phyloP scores from a whole-genome alignment of 1,140 invertebrate species.

The Cataglyphis hispanica region DNA sequence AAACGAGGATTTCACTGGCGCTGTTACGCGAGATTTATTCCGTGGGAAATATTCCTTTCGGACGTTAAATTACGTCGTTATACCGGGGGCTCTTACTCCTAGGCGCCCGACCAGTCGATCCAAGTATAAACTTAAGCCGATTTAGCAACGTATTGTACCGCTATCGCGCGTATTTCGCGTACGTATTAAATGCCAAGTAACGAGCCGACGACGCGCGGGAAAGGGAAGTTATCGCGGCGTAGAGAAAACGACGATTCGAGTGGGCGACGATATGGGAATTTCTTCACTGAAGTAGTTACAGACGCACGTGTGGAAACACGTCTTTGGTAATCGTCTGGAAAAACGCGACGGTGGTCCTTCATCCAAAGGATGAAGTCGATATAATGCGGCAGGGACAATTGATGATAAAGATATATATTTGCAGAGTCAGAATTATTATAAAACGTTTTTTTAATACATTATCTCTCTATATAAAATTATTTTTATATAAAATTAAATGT shows the following conservation, averaged over 20 bases:
- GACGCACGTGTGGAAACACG: constrained; percentile 1
- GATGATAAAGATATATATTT: constrained; percentile 25
- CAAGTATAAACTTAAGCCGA: constrained; percentile 65
- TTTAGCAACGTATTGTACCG: constrained; percentile 51
- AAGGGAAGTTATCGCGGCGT: constrained; percentile 21
- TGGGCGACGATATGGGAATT: constrained; percentile 32
- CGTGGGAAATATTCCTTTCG: constrained; percentile 84
- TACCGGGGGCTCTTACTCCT: constrained; percentile 57
- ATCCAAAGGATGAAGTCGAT: neutral
- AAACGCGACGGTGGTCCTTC: neutral
- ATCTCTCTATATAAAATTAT: neutral
- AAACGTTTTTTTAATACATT: neutral
- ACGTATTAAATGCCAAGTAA: constrained; percentile 42
- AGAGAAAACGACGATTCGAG: constrained; percentile 46
- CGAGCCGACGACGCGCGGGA: constrained; percentile 2
- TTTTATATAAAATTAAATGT: too few relatives aligned
- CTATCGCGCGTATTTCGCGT: constrained; percentile 38
- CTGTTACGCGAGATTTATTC: constrained; percentile 85
- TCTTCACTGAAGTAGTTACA: constrained; percentile 36
- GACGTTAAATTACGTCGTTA: constrained; percentile 80
- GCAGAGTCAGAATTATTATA: neutral
- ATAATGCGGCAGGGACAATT: neutral
- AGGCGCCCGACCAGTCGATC: constrained; percentile 43
- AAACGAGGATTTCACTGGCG: constrained; percentile 83
- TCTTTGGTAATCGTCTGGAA: constrained; percentile 38